phyloP scores from a whole-genome alignment of 2,888 invertebrate species.

The Euspilapteryx auroguttella region DNA sequence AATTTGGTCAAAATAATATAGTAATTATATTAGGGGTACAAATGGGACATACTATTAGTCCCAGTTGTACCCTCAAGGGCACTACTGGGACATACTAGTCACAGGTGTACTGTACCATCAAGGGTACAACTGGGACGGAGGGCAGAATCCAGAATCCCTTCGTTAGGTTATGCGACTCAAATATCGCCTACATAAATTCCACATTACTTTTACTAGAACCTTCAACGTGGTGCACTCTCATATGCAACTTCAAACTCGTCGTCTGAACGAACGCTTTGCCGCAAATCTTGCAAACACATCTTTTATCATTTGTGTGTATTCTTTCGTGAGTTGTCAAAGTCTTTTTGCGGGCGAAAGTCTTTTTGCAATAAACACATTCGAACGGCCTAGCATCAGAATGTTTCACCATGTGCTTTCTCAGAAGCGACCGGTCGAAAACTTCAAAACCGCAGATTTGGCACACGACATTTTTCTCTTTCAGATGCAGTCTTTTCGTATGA shows the following conservation, averaged over 20 bases:
- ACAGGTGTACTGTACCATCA: too few species aligned
- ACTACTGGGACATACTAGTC: too few species aligned
- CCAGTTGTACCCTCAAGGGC: too few species aligned
- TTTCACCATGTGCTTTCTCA: slow-evolving; percentile 55
- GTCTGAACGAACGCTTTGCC: slow-evolving; percentile 59
- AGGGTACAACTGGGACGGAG: too few species aligned
- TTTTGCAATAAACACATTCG: slow-evolving; percentile 57
- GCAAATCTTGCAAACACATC: slow-evolving; percentile 54
- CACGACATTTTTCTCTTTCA: too few species aligned
- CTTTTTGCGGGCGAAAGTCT: slow-evolving; percentile 59
- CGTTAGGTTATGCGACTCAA: background rate
- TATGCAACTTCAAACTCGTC: slow-evolving; percentile 58
- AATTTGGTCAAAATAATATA: too few species aligned
- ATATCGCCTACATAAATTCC: slow-evolving; percentile 1
- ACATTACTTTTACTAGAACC: background rate
- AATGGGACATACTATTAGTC: too few species aligned
- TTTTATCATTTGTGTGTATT: slow-evolving; percentile 57
- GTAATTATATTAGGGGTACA: too few species aligned
- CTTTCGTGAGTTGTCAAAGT: slow-evolving; percentile 55
- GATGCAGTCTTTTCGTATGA: too few species aligned
- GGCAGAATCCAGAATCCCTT: too few species aligned
- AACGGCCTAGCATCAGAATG: slow-evolving; percentile 60
- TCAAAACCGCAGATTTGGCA: slow-evolving; percentile 39
- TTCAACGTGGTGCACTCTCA: slow-evolving; percentile 45
- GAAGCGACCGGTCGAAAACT: slow-evolving; percentile 34